phyloP scores from a whole-genome alignment of 2,888 invertebrate genomes.

The Esperia sulphurella region DNA sequence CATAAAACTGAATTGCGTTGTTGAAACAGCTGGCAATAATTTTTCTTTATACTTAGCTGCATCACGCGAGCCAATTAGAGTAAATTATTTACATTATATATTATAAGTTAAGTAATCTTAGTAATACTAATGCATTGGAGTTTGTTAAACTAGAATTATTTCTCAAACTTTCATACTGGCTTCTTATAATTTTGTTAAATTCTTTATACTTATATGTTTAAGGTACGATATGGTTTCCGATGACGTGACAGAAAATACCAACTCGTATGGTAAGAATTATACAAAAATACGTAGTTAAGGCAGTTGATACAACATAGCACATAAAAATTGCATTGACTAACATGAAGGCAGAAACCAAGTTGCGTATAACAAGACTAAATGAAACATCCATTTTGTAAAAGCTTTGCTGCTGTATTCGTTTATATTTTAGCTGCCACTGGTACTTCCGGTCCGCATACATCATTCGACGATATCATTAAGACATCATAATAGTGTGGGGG shows the following conservation, averaged over 20 bases:
- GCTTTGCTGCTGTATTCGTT: background rate
- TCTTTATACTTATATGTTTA: too few relatives aligned
- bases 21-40: conserved; percentile 49
- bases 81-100: background rate
- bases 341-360: too few relatives aligned
- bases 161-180: too few relatives aligned
- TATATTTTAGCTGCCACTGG: conserved; percentile 36
- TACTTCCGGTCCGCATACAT: conserved; percentile 65
- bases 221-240: too few relatives aligned
- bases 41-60: conserved; percentile 36
- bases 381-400: too few relatives aligned
- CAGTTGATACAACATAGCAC: too few relatives aligned
- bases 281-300: too few relatives aligned
- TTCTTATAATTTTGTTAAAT: too few relatives aligned
- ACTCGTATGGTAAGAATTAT: too few relatives aligned
- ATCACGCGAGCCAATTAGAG: conserved; percentile 35
- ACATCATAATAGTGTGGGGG: conserved; percentile 56
- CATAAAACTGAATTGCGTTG: conserved; percentile 55
- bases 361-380: too few relatives aligned
- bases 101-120: background rate
- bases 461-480: conserved; percentile 67
- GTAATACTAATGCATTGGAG: background rate
- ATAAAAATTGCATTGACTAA: too few relatives aligned
- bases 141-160: background rate
- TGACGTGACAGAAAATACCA: too few relatives aligned